These are phyloP conservation scores for Heterohyrax brucei DNA, from an alignment of 2,797 vertebrate genomes.

Conservation along the genomic window DNA sequence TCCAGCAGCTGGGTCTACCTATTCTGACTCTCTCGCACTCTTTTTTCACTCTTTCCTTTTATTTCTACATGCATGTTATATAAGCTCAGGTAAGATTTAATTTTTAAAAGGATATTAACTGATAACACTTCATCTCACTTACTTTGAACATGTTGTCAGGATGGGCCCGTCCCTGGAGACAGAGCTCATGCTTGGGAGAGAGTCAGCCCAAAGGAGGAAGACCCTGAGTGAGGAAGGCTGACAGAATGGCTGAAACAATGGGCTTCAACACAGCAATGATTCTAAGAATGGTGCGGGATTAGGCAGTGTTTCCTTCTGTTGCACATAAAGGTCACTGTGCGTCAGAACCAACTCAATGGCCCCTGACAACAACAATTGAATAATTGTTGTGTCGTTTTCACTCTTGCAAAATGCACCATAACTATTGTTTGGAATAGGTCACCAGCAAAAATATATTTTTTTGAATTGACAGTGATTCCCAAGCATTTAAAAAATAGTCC, in stretches of 20 bases:
- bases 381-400: constrained; percentile 3
- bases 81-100: background rate
- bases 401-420: constrained; percentile 16
- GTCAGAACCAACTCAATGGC: no score
- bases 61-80: background rate
- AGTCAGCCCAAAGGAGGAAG: no score
- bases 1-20: background rate
- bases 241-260: no score
- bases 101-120: background rate
- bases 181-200: no score
- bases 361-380: background rate
- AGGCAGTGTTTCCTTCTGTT: no score
- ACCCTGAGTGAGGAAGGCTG: no score
- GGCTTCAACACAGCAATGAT: no score
- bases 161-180: no score
- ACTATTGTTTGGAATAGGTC: constrained; percentile 55
- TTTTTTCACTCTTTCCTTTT: background rate
- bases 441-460: background rate
- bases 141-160: no score
- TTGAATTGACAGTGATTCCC: background rate
- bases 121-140: no score
- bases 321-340: no score
- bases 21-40: background rate
- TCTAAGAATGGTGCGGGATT: no score
- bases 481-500: constrained; percentile 39